Conservation (phyloP, 2,888 invertebrate species). For the Alviniconcha strummeri region DNA sequence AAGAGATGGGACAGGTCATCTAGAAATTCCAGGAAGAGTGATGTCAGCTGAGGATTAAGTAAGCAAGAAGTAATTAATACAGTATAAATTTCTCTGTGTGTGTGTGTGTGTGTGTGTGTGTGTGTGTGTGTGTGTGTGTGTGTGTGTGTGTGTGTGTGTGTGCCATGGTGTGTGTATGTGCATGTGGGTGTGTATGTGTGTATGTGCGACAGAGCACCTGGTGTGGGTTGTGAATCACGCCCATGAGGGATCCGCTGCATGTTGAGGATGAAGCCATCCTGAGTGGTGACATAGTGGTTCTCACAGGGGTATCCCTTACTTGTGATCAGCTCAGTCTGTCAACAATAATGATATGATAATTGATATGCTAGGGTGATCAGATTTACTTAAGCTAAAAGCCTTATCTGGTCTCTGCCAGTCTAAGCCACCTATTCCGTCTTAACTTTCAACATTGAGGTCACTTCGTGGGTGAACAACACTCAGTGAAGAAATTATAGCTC, state of each 20-base stretch:
- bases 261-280: conserved; percentile 88
- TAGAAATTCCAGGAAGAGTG: no score
- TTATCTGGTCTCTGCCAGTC: no score
- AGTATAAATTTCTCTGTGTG: no score
- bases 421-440: no score
- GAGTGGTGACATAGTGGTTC: conserved; percentile 76
- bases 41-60: no score
- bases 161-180: background rate
- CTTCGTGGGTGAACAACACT: no score
- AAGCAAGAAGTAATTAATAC: no score
- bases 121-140: background rate
- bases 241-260: conserved; percentile 85
- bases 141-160: conserved; percentile 2
- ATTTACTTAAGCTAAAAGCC: no score
- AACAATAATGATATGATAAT: background rate
- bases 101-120: background rate
- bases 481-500: no score
- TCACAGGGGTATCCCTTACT: conserved; percentile 72
- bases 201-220: background rate
- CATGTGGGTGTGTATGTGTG: background rate
- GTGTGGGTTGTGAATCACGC: background rate
- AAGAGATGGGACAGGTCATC: no score
- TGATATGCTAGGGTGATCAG: background rate
- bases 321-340: conserved; percentile 60
- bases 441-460: no score